Evolutionary conservation across 2,797 vertebrate species (phyloP), one percentile per base, ranked within the genome.

Genomic region (Tragelaphus eurycerus): DNA sequence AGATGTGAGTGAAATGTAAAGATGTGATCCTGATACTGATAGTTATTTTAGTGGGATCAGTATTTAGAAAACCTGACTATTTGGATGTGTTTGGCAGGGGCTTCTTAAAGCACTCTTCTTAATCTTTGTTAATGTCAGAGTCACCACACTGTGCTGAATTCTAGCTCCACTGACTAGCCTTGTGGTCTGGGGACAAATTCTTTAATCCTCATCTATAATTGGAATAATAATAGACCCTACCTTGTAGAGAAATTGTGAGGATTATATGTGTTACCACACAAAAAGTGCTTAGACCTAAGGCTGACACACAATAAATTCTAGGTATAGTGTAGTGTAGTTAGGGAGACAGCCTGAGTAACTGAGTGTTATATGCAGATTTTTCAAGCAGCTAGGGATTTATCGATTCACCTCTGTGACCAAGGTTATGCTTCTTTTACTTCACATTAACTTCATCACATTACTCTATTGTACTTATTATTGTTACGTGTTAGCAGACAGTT

Each of bases 1-100:
- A 99, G 98, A 99, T 99, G 99, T 99, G 97, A 99, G 99, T 98
- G 71, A 74, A 46, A 62, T 16, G 0, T 12, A 2, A 0, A 13
- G 4, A 0, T 19, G 0, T 3, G 54, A 43, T 3, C 0, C 0
- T 17, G 0, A 17, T 0, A 0, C 1, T 6, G 0, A 34, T 84
- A n/a, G 7, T 12, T 52, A n/a, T n/a, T 31, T 86, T 3, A 38
- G 23, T 59, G 67, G 54, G 91, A 4, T 29, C 19, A 60, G 1
- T 71, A 3, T 57, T 92, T 54, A 60, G 38, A 79, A 48, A 84
- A 38, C 43, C 55, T 78, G 27, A 23, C 55, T 60, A 13, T 83
- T 85, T 83, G 13, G 13, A 3, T 95, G 55, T 86, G 43, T 57
- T 50, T 67, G 31, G 4, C 29, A 71, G 89, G 14, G 17, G 1